phyloP scores from a whole-genome alignment of 2,113 vertebrate genomes.

The Oryzias javanicus region DNA sequence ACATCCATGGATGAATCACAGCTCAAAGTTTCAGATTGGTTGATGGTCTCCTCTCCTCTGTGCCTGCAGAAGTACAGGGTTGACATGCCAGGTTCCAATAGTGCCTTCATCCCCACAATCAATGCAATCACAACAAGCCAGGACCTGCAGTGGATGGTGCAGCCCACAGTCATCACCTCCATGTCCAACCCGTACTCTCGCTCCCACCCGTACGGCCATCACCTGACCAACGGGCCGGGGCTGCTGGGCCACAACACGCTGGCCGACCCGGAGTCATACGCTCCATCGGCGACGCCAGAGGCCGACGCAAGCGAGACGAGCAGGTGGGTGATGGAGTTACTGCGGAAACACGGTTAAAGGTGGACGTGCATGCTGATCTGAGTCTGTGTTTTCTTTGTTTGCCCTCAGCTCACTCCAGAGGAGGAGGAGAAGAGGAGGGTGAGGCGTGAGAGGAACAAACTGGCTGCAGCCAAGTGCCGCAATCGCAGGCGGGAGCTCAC shows the following conservation, averaged over 20 bases:
- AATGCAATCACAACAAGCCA: conserved; percentile 99
- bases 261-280: conserved; percentile 94
- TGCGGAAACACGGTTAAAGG: no score
- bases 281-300: conserved; percentile 90
- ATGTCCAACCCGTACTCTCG: conserved; percentile 96
- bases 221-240: conserved; percentile 84
- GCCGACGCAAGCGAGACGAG: conserved; percentile 91
- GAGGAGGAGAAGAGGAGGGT: conserved; percentile 97
- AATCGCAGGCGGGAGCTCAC: conserved; percentile 96
- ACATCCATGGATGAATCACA: conserved; percentile 53
- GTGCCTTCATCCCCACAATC: conserved; percentile 97
- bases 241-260: conserved; percentile 87
- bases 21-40: conserved; percentile 53
- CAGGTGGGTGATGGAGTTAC: conserved; percentile 77
- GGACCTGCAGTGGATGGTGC: conserved; percentile 99
- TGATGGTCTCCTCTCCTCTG: conserved; percentile 11
- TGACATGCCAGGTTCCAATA: conserved; percentile 99
- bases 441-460: conserved; percentile 96
- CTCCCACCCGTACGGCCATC: conserved; percentile 89
- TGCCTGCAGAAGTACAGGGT: conserved; percentile 91
- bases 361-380: no score
- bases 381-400: conserved; percentile 14
- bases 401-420: conserved; percentile 89
- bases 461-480: conserved; percentile 97
- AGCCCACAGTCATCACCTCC: conserved; percentile 98